A percentile compares a stretch with the other conserved stretches of the same genome.
phyloP scores from a whole-genome alignment of 2,888 invertebrate genomes.

The Punctoribates punctum region DNA sequence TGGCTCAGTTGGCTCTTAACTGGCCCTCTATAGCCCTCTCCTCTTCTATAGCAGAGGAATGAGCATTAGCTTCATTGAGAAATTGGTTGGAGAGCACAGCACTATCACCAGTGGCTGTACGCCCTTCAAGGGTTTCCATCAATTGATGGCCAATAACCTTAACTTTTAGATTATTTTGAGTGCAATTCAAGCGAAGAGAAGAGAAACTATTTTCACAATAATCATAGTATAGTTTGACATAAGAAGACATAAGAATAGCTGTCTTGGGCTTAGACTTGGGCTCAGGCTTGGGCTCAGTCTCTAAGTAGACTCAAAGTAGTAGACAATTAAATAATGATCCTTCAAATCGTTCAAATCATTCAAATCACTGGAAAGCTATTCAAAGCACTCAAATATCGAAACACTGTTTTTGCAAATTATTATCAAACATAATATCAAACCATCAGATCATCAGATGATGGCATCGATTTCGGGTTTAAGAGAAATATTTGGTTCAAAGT shows the following conservation, averaged over 20 bases:
- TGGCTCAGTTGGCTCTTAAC: too few species aligned
- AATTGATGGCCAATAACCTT: conserved; percentile 37
- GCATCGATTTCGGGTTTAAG: background rate
- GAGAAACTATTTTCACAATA: conserved; percentile 27
- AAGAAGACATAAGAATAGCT: conserved; percentile 1
- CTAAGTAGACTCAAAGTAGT: too few species aligned
- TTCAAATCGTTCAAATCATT: background rate
- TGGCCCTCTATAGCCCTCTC: background rate
- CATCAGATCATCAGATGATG: background rate
- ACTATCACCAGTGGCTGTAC: background rate
- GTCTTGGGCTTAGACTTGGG: background rate
- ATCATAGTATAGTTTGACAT: conserved; percentile 24
- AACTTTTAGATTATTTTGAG: conserved; percentile 25
- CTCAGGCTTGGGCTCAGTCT: background rate
- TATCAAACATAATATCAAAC: background rate
- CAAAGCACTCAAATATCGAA: background rate
- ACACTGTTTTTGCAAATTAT: conserved; percentile 13
- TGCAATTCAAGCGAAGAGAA: conserved; percentile 33
- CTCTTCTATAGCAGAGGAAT: background rate
- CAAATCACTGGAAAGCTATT: background rate
- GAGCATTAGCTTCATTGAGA: conserved; percentile 19
- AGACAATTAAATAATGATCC: too few species aligned
- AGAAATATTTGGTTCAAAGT: background rate
- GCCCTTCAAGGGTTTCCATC: conserved; percentile 33
- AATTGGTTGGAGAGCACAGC: background rate